Conservation (phyloP, 2,113 vertebrate genomes). For the Pelecanoides urinatrix region DNA sequence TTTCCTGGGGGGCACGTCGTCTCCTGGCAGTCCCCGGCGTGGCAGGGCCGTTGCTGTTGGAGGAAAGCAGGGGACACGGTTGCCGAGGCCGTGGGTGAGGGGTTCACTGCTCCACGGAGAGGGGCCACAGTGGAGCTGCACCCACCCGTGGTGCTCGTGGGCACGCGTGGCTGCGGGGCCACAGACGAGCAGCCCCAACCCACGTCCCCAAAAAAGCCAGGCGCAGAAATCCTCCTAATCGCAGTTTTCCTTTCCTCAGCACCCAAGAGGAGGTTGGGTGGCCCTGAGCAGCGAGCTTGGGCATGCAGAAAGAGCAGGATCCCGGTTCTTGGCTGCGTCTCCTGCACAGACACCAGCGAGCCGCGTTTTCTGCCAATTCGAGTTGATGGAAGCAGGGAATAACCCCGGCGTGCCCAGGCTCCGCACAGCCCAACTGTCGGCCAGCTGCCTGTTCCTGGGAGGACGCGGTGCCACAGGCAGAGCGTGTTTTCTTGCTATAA, state of each 20-base stretch:
- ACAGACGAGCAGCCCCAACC: neutral
- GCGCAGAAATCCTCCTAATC: neutral
- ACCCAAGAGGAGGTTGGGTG: neutral
- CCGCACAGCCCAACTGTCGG: neutral
- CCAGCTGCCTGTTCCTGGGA: constrained; percentile 42
- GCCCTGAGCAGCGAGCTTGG: neutral
- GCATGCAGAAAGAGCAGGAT: neutral
- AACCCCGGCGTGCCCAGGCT: neutral
- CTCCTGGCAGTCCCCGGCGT: neutral
- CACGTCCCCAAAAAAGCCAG: neutral
- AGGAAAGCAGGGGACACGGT: neutral
- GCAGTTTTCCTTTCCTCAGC: neutral
- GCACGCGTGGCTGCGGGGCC: neutral
- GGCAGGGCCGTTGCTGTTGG: neutral
- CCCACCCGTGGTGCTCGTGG: accelerated
- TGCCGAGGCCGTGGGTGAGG: accelerated
- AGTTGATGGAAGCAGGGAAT: neutral
- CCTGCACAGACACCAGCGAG: neutral
- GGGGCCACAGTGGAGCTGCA: accelerated
- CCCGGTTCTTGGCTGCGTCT: neutral
- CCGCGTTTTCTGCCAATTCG: neutral
- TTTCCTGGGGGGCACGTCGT: neutral
- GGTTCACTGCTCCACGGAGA: neutral
- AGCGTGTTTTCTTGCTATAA: neutral
- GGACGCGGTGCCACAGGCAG: neutral